Conservation (phyloP, 2,888 invertebrate genomes). For the Caenorhabditis afra region DNA sequence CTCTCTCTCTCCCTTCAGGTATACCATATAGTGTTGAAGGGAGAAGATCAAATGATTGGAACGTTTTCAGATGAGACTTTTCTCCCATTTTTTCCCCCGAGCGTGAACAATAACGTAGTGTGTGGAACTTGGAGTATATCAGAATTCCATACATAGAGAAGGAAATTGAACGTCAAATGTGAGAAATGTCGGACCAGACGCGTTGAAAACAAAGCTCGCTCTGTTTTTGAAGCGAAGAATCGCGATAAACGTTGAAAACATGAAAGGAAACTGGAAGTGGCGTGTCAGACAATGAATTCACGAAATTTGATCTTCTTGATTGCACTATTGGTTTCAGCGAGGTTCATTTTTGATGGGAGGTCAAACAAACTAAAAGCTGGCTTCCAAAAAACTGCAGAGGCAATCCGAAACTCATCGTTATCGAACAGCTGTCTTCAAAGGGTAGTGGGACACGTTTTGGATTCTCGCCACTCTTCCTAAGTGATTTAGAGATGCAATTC, state of each 20-base stretch:
- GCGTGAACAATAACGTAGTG: too few species aligned
- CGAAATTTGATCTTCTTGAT: slow-evolving; percentile 9
- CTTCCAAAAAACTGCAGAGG: slow-evolving; percentile 10
- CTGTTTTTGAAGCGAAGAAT: too few species aligned
- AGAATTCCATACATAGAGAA: too few species aligned
- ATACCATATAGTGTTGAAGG: too few species aligned
- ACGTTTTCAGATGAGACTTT: too few species aligned
- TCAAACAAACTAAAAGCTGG: not conserved
- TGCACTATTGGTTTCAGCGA: too few species aligned
- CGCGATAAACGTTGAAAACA: too few species aligned
- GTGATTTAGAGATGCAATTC: not conserved
- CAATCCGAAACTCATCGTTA: not conserved
- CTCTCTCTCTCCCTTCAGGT: too few species aligned
- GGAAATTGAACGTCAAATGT: not conserved
- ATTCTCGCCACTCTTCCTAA: not conserved
- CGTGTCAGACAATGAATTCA: not conserved
- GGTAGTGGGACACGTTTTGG: not conserved
- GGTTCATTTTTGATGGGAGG: slow-evolving; percentile 7
- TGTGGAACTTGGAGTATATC: slow-evolving; percentile 1
- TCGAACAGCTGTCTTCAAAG: slow-evolving; percentile 30
- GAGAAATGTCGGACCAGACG: not conserved
- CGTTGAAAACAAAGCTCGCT: slow-evolving; percentile 2
- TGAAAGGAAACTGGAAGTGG: not conserved
- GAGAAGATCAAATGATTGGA: too few species aligned
- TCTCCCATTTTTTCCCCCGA: too few species aligned